Evolutionary conservation across 2,113 vertebrate genomes (phyloP).

Genomic region (Copsychus sechellarum): DNA sequence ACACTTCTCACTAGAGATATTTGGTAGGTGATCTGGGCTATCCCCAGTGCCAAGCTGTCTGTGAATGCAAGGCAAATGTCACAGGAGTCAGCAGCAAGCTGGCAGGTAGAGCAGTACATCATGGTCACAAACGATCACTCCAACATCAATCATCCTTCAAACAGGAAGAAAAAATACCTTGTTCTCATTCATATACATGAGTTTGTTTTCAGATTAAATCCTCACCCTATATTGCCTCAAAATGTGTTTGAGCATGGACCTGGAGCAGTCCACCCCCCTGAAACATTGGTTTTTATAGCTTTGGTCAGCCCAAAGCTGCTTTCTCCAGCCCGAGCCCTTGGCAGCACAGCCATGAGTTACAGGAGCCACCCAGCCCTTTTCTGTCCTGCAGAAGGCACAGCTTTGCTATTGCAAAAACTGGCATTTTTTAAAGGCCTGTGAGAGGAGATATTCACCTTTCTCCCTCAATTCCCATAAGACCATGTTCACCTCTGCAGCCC

Average conservation of each 20-base stretch:
- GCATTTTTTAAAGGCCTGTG: background rate
- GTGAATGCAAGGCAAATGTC: background rate
- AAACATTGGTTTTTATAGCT: fast-evolving
- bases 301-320: background rate
- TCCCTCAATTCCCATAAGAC: background rate
- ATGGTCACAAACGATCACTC: background rate
- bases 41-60: background rate
- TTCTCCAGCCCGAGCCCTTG: background rate
- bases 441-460: background rate
- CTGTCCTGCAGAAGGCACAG: background rate
- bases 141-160: background rate
- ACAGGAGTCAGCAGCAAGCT: background rate
- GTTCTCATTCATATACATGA: constrained; percentile 2
- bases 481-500: background rate
- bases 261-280: background rate
- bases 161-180: background rate
- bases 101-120: background rate
- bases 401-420: background rate
- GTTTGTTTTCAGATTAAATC: background rate
- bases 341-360: fast-evolving
- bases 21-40: background rate
- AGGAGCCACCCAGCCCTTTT: background rate
- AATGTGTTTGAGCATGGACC: fast-evolving
- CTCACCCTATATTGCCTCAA: background rate
- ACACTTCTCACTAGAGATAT: background rate